Conservation (phyloP, 2,888 invertebrate species). For the Volucella zonaria region DNA sequence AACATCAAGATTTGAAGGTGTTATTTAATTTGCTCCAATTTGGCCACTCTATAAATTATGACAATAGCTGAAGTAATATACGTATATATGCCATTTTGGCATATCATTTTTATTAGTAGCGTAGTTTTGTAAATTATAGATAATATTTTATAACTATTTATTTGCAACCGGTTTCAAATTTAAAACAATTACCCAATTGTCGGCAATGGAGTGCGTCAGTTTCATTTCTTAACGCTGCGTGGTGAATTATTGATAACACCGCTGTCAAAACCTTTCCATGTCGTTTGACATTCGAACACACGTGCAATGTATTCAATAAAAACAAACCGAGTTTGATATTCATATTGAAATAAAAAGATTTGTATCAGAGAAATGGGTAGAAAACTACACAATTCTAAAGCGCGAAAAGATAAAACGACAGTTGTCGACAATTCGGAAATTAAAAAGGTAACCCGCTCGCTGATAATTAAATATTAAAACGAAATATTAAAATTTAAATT, state of each 20-base stretch:
- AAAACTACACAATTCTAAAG: constrained; percentile 89
- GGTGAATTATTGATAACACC: constrained; percentile 25
- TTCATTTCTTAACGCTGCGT: constrained; percentile 1
- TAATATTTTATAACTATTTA: background rate
- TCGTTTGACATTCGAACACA: constrained; percentile 35
- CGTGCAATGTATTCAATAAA: constrained; percentile 54
- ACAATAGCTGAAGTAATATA: too few relatives aligned
- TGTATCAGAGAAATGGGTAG: constrained; percentile 85
- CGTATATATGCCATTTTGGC: too few relatives aligned
- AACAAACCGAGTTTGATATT: constrained; percentile 35
- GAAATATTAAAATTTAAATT: constrained; percentile 65
- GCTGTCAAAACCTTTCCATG: constrained; percentile 43
- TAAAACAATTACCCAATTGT: background rate
- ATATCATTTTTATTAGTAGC: too few relatives aligned
- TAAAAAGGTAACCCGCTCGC: constrained; percentile 85
- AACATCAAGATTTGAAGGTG: too few relatives aligned
- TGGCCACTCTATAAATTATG: too few relatives aligned
- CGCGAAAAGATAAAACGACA: constrained; percentile 87
- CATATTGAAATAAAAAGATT: constrained; percentile 16
- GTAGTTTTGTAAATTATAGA: too few relatives aligned
- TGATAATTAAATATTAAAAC: constrained; percentile 7
- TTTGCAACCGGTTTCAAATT: background rate
- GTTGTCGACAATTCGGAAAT: constrained; percentile 88
- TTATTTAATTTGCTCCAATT: too few relatives aligned
- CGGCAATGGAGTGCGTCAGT: constrained; percentile 31